Evolutionary conservation across 2,888 invertebrate species (phyloP).

Genomic region (Melanargia galathea): DNA sequence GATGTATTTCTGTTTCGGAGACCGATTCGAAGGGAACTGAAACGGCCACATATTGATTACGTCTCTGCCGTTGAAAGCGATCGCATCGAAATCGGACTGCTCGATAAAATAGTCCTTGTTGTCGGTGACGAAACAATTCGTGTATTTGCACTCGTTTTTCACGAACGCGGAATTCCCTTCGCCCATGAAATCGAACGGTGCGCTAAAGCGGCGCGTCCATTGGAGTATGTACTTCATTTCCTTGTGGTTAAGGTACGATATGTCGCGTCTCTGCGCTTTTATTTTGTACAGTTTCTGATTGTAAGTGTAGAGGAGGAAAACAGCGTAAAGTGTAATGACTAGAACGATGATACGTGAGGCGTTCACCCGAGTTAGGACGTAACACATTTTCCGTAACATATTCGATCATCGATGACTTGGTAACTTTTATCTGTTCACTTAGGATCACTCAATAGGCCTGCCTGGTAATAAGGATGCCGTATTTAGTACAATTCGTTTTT

Average conservation of each 20-base stretch:
- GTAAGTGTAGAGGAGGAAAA: conserved; percentile 21
- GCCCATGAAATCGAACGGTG: conserved; percentile 41
- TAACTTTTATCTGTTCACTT: background rate
- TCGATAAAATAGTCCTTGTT: conserved; percentile 33
- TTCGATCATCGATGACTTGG: background rate
- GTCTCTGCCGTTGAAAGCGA: conserved; percentile 41
- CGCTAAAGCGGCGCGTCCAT: conserved; percentile 38
- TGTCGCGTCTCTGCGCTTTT: conserved; percentile 28
- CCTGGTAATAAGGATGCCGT: too few relatives aligned
- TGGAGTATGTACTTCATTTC: conserved; percentile 40
- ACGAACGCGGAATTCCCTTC: conserved; percentile 40
- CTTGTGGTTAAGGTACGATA: conserved; percentile 36
- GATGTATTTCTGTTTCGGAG: conserved; percentile 57
- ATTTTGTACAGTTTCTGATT: conserved; percentile 32
- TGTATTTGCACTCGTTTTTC: conserved; percentile 39
- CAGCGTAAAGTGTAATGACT: conserved; percentile 1
- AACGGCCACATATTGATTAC: conserved; percentile 36
- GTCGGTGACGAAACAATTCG: conserved; percentile 45
- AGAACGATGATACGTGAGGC: conserved; percentile 5
- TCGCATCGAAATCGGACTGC: conserved; percentile 40
- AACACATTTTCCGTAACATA: conserved; percentile 17
- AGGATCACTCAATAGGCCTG: background rate
- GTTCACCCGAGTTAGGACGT: background rate
- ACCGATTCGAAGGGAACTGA: conserved; percentile 43
- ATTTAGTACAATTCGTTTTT: background rate